phyloP scores from a whole-genome alignment of 2,797 vertebrate genomes.

The Sebastes umbrosus region DNA sequence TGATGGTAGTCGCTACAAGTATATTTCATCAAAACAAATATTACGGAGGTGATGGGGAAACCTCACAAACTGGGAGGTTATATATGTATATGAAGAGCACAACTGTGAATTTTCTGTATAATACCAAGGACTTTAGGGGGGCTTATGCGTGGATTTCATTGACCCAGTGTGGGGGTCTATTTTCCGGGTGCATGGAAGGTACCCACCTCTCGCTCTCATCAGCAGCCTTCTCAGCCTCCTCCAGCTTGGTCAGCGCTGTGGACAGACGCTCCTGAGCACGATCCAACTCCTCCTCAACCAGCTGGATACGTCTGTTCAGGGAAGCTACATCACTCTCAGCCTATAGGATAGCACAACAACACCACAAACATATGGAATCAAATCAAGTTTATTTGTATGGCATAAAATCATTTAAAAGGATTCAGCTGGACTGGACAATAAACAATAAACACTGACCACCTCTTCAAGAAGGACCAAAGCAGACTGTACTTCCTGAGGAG shows the following conservation, averaged over 20 bases:
- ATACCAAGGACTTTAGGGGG: neutral
- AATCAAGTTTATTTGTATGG: neutral
- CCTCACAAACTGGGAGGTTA: neutral
- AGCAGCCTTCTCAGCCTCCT: slow-evolving; percentile 99
- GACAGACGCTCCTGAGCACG: slow-evolving; percentile 98
- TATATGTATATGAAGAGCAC: neutral
- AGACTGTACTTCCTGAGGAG: too few species aligned
- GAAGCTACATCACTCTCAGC: slow-evolving; percentile 98
- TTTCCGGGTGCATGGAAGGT: neutral
- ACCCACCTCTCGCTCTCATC: slow-evolving; percentile 98
- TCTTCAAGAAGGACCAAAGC: too few species aligned
- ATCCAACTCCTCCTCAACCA: slow-evolving; percentile 99
- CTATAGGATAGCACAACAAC: slow-evolving; percentile 70
- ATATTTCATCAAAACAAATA: neutral
- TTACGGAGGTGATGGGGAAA: neutral
- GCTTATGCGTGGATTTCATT: neutral
- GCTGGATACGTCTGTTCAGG: slow-evolving; percentile 99
- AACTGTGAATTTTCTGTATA: neutral
- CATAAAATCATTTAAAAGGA: neutral
- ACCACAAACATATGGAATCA: neutral
- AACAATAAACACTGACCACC: too few species aligned
- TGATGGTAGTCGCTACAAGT: too few species aligned
- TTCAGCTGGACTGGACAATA: too few species aligned
- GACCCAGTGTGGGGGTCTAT: neutral
- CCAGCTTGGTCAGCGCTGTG: slow-evolving; percentile 97